A percentile compares a stretch with the other conserved stretches of the same genome.
phyloP scores from a whole-genome alignment of 2,113 vertebrate genomes.

The Sander lucioperca region DNA sequence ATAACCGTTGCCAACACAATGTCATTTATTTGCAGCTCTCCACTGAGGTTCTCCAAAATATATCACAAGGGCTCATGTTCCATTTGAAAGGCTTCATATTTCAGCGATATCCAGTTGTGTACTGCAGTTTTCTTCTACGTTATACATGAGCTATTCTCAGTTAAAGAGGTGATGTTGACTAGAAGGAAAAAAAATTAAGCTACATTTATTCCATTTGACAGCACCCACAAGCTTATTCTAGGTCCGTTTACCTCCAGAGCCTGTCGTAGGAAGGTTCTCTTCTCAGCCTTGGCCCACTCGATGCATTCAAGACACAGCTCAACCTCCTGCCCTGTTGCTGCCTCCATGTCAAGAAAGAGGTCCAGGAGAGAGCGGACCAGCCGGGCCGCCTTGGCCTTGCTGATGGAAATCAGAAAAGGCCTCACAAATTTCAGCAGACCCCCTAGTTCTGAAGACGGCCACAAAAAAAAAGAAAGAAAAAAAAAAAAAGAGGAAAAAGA shows the following conservation, averaged over 20 bases:
- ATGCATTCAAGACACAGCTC: constrained; percentile 99
- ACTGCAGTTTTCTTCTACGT: background rate
- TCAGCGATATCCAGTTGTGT: background rate
- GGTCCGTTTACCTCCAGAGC: constrained; percentile 90
- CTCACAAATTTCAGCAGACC: constrained; percentile 98
- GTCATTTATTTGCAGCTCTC: no score
- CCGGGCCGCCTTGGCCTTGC: constrained; percentile 93
- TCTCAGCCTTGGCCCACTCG: constrained; percentile 98
- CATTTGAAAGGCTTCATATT: background rate
- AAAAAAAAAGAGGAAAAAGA: background rate
- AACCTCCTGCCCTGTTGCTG: constrained; percentile 98
- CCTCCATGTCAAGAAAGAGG: constrained; percentile 98
- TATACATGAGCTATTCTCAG: background rate
- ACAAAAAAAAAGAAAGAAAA: background rate
- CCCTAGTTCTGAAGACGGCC: constrained; percentile 89
- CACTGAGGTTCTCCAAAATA: background rate
- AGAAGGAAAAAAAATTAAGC: background rate
- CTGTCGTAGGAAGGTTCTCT: constrained; percentile 98
- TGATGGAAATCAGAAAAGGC: constrained; percentile 97
- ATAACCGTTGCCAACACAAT: background rate
- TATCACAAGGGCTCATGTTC: background rate
- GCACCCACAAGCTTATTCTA: background rate
- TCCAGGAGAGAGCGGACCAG: constrained; percentile 96
- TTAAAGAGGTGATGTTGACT: background rate
- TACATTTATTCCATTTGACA: background rate